Evolutionary conservation across 1,140 invertebrate genomes (phyloP).

Genomic region (Brachionus rubens): DNA sequence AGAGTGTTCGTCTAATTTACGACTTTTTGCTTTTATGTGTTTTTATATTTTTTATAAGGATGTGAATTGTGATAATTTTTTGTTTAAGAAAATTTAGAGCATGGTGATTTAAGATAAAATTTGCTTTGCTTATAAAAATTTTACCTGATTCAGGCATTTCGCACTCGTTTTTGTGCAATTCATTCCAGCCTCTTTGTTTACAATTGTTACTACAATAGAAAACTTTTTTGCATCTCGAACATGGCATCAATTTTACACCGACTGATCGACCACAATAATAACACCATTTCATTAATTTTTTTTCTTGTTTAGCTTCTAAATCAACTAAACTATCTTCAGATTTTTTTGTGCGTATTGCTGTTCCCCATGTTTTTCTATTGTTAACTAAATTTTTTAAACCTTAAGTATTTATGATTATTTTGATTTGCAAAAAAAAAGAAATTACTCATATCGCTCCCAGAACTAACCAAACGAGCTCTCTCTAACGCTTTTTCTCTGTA

Average conservation of each 20-base stretch:
- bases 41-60: constrained; percentile 27
- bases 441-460: not conserved
- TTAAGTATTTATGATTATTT: too few species aligned
- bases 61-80: constrained; percentile 28
- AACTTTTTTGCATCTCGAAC: constrained; percentile 60
- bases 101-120: too few species aligned
- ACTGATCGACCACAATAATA: constrained; percentile 60
- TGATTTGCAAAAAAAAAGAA: not conserved
- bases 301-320: not conserved
- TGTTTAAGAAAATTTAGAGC: not conserved
- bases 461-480: constrained; percentile 48
- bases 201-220: constrained; percentile 61
- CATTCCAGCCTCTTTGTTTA: constrained; percentile 59
- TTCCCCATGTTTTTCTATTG: not conserved
- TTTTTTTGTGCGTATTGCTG: not conserved
- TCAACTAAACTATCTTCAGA: not conserved
- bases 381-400: not conserved
- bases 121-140: too few species aligned
- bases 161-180: constrained; percentile 58
- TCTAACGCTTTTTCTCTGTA: constrained; percentile 52
- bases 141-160: constrained; percentile 13
- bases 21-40: not conserved
- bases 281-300: constrained; percentile 49
- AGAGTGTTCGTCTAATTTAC: constrained; percentile 23
- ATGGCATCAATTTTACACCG: constrained; percentile 55